phyloP scores from a whole-genome alignment of 1,140 invertebrate species.

The Macrocentrus cingulum region DNA sequence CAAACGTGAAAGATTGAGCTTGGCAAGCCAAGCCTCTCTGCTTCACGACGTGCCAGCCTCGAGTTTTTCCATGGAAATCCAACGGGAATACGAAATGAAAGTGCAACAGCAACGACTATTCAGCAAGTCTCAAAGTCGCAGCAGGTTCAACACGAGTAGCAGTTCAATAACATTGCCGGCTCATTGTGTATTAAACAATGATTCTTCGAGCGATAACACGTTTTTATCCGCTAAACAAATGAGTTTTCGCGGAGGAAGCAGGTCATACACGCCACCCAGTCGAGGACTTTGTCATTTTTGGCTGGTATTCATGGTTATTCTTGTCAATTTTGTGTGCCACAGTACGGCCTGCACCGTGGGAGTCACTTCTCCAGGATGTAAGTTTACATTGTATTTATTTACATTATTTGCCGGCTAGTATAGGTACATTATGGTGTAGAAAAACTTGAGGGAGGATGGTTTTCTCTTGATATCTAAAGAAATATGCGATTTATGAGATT shows the following conservation, averaged over 20 bases:
- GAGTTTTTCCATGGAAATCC: not conserved
- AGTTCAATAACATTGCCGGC: not conserved
- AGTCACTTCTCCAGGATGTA: constrained; percentile 44
- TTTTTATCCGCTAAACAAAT: constrained; percentile 1
- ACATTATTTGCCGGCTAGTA: not conserved
- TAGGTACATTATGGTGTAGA: not conserved
- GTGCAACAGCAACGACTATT: not conserved
- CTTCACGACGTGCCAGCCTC: not conserved
- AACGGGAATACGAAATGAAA: not conserved
- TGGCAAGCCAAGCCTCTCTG: not conserved
- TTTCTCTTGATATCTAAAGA: too few species aligned
- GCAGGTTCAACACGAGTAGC: not conserved
- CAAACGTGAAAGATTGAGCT: not conserved
- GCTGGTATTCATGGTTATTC: constrained; percentile 32
- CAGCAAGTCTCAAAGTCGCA: not conserved
- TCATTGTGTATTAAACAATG: constrained; percentile 9
- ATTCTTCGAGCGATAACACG: not conserved
- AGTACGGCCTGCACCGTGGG: constrained; percentile 37
- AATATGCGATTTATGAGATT: too few species aligned
- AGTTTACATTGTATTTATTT: constrained; percentile 36
- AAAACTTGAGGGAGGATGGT: not conserved
- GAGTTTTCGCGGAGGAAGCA: constrained; percentile 1
- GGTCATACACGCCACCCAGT: not conserved
- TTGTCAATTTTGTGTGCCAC: constrained; percentile 29
- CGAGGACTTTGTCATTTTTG: constrained; percentile 26